Evolutionary conservation across 2,888 invertebrate species (phyloP).

Genomic region (Drosophila parthenogenetica): DNA sequence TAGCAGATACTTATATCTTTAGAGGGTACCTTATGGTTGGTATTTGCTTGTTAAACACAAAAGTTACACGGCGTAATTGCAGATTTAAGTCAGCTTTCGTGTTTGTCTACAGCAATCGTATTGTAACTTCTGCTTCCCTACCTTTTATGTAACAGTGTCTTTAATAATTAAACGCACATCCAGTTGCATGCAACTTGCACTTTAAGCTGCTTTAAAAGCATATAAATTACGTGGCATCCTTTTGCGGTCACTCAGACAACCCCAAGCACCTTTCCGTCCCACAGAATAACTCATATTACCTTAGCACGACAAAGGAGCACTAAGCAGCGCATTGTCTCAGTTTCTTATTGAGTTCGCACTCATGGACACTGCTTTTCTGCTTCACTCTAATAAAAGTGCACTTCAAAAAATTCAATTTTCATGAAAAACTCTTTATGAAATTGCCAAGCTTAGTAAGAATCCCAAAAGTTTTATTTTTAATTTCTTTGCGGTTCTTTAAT

Average conservation of each 20-base stretch:
- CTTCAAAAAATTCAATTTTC: neutral
- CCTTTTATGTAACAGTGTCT: neutral
- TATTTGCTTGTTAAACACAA: neutral
- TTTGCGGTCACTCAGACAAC: constrained; percentile 44
- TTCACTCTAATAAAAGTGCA: neutral
- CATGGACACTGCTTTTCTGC: no score
- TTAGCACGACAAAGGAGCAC: constrained; percentile 5
- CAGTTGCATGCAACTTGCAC: neutral
- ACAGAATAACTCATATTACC: constrained; percentile 34
- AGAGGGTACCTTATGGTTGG: neutral
- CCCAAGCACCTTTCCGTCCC: constrained; percentile 29
- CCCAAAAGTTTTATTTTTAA: neutral
- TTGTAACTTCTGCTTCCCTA: neutral
- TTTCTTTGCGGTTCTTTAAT: neutral
- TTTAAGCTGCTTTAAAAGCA: constrained; percentile 16
- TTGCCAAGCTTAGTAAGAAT: neutral
- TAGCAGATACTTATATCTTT: neutral
- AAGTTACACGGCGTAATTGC: constrained; percentile 53
- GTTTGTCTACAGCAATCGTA: constrained; percentile 7
- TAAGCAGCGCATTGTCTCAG: constrained; percentile 2
- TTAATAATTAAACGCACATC: constrained; percentile 5
- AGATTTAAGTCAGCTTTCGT: constrained; percentile 48
- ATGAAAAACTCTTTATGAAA: neutral
- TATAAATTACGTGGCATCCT: constrained; percentile 6
- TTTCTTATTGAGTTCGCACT: neutral